Evolutionary conservation across 1,140 invertebrate genomes (phyloP), one percentile per base, ranked within the genome.

Genomic region (Coptotermes formosanus): DNA sequence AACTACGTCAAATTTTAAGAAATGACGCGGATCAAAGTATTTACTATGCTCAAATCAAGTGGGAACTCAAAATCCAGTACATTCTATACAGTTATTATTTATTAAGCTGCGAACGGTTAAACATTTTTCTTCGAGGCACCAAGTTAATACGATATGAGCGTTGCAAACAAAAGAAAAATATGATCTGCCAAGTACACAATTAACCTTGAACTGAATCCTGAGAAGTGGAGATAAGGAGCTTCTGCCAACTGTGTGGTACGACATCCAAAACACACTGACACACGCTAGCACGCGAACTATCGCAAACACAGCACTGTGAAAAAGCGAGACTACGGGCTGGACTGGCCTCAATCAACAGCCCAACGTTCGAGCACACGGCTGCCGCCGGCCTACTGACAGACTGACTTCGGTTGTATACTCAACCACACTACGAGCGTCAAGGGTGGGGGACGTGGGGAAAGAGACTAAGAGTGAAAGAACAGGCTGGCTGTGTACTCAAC

Each of bases 121-220:
- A 75, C 11, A 8, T 25, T 75, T 25, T 30, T 75, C n/a, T 30
- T 75, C n/a, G n/a, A 75, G 64, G 64, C 64, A 23, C 9, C 8
- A 11, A 75, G 25, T 75, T 75, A 30, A 30, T 75, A 75, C 14
- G 59, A 48, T 55, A 21, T 55, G 11, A 55, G 52, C 19, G 52
- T 55, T 4, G 4, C 16, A 55, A 55, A 75, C 14, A 14, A 75
- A 75, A 75, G 4, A 30, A 75, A 75, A 64, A 8, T 64, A 64
- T 23, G 16, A 48, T 64, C 59, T 9, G 21, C 21, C 7, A 64
- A 23, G 59, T n/a, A 30, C n/a, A 75, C 9, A 75, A 30, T 75
- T 75, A 75, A 75, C 64, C 64, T 75, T 75, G 25, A 75, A 75
- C 64, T 75, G n/a, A n/a, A 75, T 75, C n/a, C n/a, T 75, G n/a